Conservation (phyloP, 1,140 invertebrate species). For the Aphaenogaster floridana region DNA sequence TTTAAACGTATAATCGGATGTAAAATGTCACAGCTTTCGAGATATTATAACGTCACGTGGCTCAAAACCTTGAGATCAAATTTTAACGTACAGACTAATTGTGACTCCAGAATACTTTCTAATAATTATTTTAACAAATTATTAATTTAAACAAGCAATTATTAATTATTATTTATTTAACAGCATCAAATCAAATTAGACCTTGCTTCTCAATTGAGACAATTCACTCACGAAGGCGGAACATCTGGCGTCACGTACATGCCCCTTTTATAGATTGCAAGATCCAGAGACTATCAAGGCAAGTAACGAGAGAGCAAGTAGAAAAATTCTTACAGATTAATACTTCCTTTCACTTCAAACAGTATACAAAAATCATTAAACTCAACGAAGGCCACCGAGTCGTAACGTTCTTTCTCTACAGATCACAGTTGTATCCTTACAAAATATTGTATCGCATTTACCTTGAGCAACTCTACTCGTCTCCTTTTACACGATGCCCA, state of each 20-base stretch:
- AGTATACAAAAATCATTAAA: not conserved
- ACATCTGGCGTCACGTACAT: not conserved
- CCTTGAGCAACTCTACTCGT: not conserved
- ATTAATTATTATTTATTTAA: slow-evolving; percentile 5
- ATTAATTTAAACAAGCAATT: not conserved
- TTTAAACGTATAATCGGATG: too few relatives aligned
- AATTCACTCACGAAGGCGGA: not conserved
- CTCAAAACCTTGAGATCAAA: slow-evolving; percentile 18
- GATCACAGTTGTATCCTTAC: not conserved
- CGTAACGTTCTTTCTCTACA: not conserved
- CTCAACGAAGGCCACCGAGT: not conserved
- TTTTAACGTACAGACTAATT: slow-evolving; percentile 9
- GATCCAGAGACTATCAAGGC: not conserved
- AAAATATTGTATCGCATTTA: not conserved
- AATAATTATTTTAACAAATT: not conserved
- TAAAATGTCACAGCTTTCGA: too few relatives aligned
- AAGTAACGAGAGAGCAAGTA: not conserved
- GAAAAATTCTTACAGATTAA: not conserved
- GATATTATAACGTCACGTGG: too few relatives aligned
- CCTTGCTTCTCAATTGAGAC: not conserved
- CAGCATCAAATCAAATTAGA: slow-evolving; percentile 18
- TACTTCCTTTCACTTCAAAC: not conserved
- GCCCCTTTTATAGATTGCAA: not conserved
- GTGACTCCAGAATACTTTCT: not conserved
- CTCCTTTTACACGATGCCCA: not conserved